Percentiles rank a stretch among this genome's conserved stretches.
Conservation (phyloP, 2,888 invertebrate genomes). For the Philereme vetulata region DNA sequence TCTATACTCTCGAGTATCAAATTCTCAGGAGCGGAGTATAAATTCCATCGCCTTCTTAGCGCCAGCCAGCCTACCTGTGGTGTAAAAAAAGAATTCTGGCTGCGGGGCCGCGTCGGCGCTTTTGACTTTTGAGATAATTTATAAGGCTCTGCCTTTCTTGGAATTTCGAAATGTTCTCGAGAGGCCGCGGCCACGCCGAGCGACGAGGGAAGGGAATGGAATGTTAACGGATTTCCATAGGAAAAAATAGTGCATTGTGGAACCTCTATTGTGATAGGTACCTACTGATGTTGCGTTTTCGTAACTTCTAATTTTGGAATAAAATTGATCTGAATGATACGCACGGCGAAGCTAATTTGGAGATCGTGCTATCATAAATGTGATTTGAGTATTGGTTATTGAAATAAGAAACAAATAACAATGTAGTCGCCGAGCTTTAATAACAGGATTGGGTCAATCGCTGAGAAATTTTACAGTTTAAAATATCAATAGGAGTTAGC, state of each 20-base stretch:
- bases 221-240: conserved; percentile 79
- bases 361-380: neutral
- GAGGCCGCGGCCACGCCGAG: conserved; percentile 61
- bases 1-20: conserved; percentile 54
- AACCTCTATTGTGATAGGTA: conserved; percentile 54
- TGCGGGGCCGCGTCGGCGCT: conserved; percentile 80
- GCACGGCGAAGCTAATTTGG: conserved; percentile 5
- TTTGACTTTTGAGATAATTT: conserved; percentile 84
- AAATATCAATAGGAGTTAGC: no score
- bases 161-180: conserved; percentile 81
- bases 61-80: conserved; percentile 79
- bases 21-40: conserved; percentile 52
- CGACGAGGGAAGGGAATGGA: conserved; percentile 72
- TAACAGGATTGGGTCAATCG: no score
- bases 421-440: neutral
- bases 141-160: conserved; percentile 82
- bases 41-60: conserved; percentile 81
- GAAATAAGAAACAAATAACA: neutral
- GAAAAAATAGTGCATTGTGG: conserved; percentile 75
- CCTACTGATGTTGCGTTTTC: conserved; percentile 53
- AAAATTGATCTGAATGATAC: conserved; percentile 44
- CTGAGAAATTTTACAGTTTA: no score
- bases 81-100: conserved; percentile 80
- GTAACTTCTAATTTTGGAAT: conserved; percentile 57
- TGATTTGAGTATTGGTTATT: neutral